These are phyloP conservation scores for Archips crataeganus DNA, from an alignment of 2,888 invertebrate species.

Conservation along the genomic window DNA sequence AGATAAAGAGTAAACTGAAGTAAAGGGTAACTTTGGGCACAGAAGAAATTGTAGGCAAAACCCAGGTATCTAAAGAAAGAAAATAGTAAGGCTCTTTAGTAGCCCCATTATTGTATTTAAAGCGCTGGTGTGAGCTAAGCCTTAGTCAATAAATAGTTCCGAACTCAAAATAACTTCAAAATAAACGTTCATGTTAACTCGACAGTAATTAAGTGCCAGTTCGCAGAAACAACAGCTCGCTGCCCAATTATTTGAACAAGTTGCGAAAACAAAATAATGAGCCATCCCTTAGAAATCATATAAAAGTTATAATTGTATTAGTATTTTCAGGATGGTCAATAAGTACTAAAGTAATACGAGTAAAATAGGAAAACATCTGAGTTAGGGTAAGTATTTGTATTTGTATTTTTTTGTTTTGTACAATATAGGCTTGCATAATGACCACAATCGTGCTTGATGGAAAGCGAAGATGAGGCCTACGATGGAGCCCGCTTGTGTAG, in stretches of 20 bases:
- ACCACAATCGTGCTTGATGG: too few relatives aligned
- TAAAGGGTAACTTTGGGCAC: too few relatives aligned
- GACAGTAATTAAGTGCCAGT: background rate
- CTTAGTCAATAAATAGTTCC: background rate
- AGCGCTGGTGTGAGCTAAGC: background rate
- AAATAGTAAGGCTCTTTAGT: background rate
- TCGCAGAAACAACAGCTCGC: background rate
- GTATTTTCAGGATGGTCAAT: constrained; percentile 6
- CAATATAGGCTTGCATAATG: too few relatives aligned
- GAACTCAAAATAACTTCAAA: background rate
- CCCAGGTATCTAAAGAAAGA: too few relatives aligned
- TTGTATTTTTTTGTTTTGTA: too few relatives aligned
- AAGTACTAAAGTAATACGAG: background rate
- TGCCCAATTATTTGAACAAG: constrained; percentile 17
- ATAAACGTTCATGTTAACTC: background rate
- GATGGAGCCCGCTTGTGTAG: too few relatives aligned
- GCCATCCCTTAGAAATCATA: background rate
- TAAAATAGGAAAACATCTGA: background rate
- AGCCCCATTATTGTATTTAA: too few relatives aligned
- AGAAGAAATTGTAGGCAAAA: too few relatives aligned
- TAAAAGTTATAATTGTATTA: constrained; percentile 2
- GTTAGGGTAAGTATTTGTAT: background rate
- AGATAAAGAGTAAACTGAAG: too few relatives aligned
- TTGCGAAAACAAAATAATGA: constrained; percentile 20
- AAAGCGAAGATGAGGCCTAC: too few relatives aligned